phyloP scores from a whole-genome alignment of 2,888 invertebrate species.

The Coenonympha glycerion region DNA sequence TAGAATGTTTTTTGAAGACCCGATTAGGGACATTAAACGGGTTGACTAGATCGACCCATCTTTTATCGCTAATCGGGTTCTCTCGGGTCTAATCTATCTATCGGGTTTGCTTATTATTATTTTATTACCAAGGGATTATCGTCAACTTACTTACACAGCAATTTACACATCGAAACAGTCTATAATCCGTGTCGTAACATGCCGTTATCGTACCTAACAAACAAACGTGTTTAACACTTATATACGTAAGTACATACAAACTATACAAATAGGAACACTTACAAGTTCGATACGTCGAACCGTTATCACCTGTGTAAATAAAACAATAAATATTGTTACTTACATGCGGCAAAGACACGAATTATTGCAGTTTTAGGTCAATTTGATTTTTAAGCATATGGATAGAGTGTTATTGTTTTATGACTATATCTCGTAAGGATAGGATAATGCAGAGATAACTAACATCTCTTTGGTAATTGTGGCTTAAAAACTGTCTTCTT shows the following conservation, averaged over 20 bases:
- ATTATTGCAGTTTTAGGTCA: conserved; percentile 3
- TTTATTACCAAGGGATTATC: too few relatives aligned
- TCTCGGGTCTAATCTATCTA: too few relatives aligned
- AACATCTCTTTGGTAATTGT: too few relatives aligned
- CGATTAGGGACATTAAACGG: too few relatives aligned
- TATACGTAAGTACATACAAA: not conserved
- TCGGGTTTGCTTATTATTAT: too few relatives aligned
- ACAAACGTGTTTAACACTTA: not conserved
- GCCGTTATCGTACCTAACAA: conserved; percentile 16
- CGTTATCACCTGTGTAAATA: conserved; percentile 23
- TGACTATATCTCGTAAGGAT: too few relatives aligned
- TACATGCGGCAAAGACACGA: conserved; percentile 5
- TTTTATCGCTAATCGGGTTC: too few relatives aligned
- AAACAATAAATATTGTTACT: conserved; percentile 10
- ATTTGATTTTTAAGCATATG: not conserved
- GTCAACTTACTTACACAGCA: not conserved
- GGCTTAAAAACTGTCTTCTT: too few relatives aligned
- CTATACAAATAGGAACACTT: not conserved
- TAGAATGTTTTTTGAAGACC: too few relatives aligned
- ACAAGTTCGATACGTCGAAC: conserved; percentile 10
- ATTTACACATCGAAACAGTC: not conserved
- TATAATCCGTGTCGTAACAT: not conserved
- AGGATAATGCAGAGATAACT: too few relatives aligned
- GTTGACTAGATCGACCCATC: too few relatives aligned
- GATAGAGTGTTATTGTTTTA: not conserved